Evolutionary conservation across 2,113 vertebrate species (phyloP), one percentile per base, ranked within the genome.

Genomic region (Chaetura pelagica): DNA sequence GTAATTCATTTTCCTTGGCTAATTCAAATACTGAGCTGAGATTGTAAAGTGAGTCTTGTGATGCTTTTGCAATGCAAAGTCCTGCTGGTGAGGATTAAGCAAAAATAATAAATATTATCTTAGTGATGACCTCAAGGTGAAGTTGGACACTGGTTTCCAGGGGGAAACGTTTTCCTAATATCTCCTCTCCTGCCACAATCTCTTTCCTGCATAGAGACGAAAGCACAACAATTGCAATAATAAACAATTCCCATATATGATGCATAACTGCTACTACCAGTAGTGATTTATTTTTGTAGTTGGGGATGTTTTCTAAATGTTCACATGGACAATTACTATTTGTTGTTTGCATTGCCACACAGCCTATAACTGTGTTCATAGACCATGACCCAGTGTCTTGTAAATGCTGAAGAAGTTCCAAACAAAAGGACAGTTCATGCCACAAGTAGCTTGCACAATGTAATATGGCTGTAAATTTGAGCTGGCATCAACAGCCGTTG

Each of bases 371-470:
- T 0, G 16, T 92, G 87, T 46, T 95, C 75, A 85, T 6, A 46
- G 69, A 96, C 84, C 91, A 95, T 91, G 89, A 96, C 81, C 86
- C 74, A 48, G 68, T 87, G 62, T 62, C 84, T 90, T 95, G 85
- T 86, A 96, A 94, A 69, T 16, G 46, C 93, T 77, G 74, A 93
- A 90, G 67, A 88, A 88, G 76, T 66, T 93, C 78, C 84, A 94
- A 83, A 86, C 75, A 84, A 87, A 96, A 87, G 87, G 90, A 86
- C 78, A 63, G 75, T 63, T 85, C 46, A 20, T 18, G 51, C 61
- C 79, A 87, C 82, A 71, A 63, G 93, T 34, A 71, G 67, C 74
- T 90, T 59, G 35, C 85, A 90, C 71, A 74, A 73, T 0, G 5
- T 90, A 94, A 93, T 77, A 92, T 35, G 29, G 79, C 52, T 86